Percentiles rank a stretch among this genome's conserved stretches.
phyloP scores from a whole-genome alignment of 2,888 invertebrate species.

The Drosophila falleni region DNA sequence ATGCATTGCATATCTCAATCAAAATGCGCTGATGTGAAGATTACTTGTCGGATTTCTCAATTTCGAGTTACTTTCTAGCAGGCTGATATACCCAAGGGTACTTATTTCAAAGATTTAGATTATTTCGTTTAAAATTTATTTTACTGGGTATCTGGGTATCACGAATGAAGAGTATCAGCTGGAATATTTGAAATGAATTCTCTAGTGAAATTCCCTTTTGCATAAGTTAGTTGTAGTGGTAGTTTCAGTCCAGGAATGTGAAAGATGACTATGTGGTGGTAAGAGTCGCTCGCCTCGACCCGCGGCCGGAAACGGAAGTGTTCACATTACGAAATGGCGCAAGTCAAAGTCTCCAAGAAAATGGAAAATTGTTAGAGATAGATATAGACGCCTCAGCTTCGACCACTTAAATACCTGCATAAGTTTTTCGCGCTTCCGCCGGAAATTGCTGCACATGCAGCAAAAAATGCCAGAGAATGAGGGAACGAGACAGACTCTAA shows the following conservation, averaged over 20 bases:
- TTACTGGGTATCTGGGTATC: neutral
- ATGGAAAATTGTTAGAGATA: slow-evolving; percentile 8
- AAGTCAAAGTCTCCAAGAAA: slow-evolving; percentile 38
- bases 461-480: slow-evolving; percentile 7
- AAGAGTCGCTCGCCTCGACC: slow-evolving; percentile 4
- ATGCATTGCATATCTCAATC: slow-evolving; percentile 41
- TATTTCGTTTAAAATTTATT: neutral
- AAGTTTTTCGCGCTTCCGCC: slow-evolving; percentile 74
- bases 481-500: neutral
- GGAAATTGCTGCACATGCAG: slow-evolving; percentile 66
- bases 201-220: neutral
- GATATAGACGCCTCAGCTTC: slow-evolving; percentile 17
- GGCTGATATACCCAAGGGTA: no score
- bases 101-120: neutral
- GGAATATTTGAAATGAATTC: neutral
- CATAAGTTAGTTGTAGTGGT: neutral
- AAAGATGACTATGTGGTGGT: slow-evolving; percentile 1
- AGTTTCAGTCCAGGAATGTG: neutral
- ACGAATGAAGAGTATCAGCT: neutral
- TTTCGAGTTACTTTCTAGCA: neutral
- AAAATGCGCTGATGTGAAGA: slow-evolving; percentile 3
- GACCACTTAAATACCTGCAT: slow-evolving; percentile 76
- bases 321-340: slow-evolving; percentile 59
- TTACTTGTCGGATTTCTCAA: neutral
- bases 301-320: slow-evolving; percentile 68